These are phyloP conservation scores for Pocillopora verrucosa DNA, from an alignment of 64 coral and sea anemone genomes.

Conservation along the genomic window DNA sequence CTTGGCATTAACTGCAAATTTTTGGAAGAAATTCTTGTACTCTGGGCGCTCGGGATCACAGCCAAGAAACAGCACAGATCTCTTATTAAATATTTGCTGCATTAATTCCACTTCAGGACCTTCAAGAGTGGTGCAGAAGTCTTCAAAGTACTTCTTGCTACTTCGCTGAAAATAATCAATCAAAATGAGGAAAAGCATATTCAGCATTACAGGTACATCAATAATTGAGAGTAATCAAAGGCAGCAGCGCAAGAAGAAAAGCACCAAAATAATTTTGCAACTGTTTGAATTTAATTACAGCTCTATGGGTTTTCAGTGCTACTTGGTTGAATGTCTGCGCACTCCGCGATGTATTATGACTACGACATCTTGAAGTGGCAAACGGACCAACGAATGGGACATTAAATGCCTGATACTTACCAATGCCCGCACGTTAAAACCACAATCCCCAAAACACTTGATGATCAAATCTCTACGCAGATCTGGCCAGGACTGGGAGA, in stretches of 20 bases:
- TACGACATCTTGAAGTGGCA: too few relatives aligned
- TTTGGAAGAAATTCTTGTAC: conserved; percentile 53
- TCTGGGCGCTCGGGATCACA: conserved; percentile 47
- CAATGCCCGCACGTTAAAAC: conserved; percentile 46
- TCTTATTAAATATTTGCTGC: conserved; percentile 58
- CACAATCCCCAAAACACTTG: conserved; percentile 63
- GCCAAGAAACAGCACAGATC: conserved; percentile 65
- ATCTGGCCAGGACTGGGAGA: conserved; percentile 67
- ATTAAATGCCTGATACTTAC: background rate
- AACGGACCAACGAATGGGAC: too few relatives aligned
- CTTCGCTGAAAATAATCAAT: conserved; percentile 21
- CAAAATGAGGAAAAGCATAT: background rate
- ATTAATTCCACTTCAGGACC: conserved; percentile 53
- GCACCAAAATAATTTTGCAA: too few relatives aligned
- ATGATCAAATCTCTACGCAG: conserved; percentile 53
- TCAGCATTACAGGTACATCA: background rate
- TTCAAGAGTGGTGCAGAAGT: conserved; percentile 45
- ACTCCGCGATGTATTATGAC: too few relatives aligned
- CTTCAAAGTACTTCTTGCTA: conserved; percentile 59
- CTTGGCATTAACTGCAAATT: conserved; percentile 62
- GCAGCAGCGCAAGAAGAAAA: too few relatives aligned
- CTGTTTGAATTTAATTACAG: too few relatives aligned
- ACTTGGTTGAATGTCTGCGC: too few relatives aligned
- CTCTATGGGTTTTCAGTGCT: too few relatives aligned
- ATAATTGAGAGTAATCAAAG: too few relatives aligned